A percentile compares a stretch with the other conserved stretches of the same genome.
Conservation (phyloP, 1,140 invertebrate species). For the Samia ricini region DNA sequence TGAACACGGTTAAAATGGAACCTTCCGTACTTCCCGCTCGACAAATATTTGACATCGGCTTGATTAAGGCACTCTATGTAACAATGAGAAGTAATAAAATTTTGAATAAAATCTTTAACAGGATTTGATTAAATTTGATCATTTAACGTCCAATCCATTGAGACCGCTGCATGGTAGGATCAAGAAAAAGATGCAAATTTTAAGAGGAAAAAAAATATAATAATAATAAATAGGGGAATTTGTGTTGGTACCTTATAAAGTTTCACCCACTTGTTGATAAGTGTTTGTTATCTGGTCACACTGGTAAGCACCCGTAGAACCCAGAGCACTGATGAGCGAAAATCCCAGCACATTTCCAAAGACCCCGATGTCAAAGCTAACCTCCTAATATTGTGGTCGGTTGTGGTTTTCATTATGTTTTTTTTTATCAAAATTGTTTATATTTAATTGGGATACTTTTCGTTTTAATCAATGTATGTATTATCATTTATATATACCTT, state of each 20-base stretch:
- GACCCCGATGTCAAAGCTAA: background rate
- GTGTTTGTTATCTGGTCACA: constrained; percentile 43
- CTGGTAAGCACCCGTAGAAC: constrained; percentile 35
- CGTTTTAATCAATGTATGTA: constrained; percentile 5
- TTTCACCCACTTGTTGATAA: constrained; percentile 71
- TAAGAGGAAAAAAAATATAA: constrained; percentile 33
- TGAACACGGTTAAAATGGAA: background rate
- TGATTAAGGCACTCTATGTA: constrained; percentile 12
- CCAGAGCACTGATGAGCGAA: constrained; percentile 5
- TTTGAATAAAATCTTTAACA: constrained; percentile 16
- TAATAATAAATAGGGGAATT: constrained; percentile 58
- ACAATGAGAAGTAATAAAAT: constrained; percentile 10
- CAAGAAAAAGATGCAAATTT: constrained; percentile 26
- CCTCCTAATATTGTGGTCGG: background rate
- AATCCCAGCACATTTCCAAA: constrained; percentile 4
- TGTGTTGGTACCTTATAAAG: constrained; percentile 77
- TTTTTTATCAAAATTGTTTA: constrained; percentile 3
- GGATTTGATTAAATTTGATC: background rate
- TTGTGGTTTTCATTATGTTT: background rate
- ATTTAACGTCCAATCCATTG: constrained; percentile 37
- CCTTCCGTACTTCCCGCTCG: background rate
- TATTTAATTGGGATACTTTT: constrained; percentile 13
- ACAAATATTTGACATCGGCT: background rate
- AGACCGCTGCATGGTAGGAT: constrained; percentile 61
- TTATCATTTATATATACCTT: no score